These are phyloP conservation scores for Lophotriccus pileatus DNA, from an alignment of 2,797 vertebrate genomes.

Conservation along the genomic window DNA sequence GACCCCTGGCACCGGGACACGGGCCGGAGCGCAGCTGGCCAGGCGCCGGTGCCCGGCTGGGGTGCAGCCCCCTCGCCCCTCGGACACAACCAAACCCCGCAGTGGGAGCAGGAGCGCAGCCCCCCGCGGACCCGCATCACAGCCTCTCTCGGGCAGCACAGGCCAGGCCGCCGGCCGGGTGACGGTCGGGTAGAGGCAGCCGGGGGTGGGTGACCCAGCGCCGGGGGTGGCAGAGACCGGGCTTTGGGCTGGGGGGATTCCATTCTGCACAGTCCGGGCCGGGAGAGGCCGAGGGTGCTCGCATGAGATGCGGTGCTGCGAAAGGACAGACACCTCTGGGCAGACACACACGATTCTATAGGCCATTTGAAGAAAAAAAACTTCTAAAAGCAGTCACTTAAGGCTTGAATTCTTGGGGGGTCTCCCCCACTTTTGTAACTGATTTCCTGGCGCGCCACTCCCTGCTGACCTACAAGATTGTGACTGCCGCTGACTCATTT, in stretches of 20 bases:
- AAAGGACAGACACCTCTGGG: too few relatives aligned
- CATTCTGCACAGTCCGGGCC: background rate
- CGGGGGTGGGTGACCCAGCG: background rate
- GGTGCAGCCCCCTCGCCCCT: too few relatives aligned
- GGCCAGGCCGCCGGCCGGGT: rapidly evolving
- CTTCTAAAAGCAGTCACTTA: background rate
- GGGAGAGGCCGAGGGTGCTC: background rate
- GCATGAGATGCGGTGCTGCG: rapidly evolving
- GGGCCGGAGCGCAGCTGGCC: background rate
- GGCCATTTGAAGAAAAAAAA: background rate
- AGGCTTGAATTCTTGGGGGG: background rate
- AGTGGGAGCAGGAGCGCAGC: background rate
- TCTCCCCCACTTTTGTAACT: background rate
- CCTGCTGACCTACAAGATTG: background rate
- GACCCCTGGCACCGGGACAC: background rate
- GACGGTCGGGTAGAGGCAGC: too few relatives aligned
- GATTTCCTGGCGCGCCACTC: conserved; percentile 27
- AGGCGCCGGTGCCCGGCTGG: rapidly evolving
- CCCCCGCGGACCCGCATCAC: rapidly evolving
- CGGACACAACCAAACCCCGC: rapidly evolving
- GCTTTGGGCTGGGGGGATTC: background rate
- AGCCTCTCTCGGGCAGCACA: rapidly evolving
- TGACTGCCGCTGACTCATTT: conserved; percentile 37
- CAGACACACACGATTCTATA: background rate
- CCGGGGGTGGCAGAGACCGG: background rate